Evolutionary conservation across 2,888 invertebrate species (phyloP).

Genomic region (Euplexia lucipara): DNA sequence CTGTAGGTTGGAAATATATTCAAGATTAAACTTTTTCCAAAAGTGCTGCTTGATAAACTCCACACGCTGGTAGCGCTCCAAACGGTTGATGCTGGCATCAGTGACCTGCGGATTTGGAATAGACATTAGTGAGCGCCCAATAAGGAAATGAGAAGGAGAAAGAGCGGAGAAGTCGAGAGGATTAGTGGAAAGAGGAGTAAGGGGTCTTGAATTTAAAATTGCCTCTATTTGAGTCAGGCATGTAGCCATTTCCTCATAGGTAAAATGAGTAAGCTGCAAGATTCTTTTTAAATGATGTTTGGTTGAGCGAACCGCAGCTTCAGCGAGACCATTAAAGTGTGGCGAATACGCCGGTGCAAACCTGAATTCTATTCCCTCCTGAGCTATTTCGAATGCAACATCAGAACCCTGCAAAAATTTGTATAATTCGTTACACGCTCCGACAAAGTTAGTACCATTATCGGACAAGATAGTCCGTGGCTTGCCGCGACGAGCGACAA

Average conservation of each 20-base stretch:
- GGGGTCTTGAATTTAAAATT: slow-evolving; percentile 19
- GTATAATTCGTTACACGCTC: slow-evolving; percentile 6
- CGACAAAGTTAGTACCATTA: slow-evolving; percentile 23
- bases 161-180: slow-evolving; percentile 17
- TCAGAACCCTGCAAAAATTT: slow-evolving; percentile 3
- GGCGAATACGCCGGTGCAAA: slow-evolving; percentile 21
- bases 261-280: slow-evolving; percentile 1
- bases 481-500: slow-evolving; percentile 32
- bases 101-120: slow-evolving; percentile 14
- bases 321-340: slow-evolving; percentile 13
- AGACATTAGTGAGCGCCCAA: slow-evolving; percentile 25
- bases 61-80: slow-evolving; percentile 19
- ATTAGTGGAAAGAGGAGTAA: slow-evolving; percentile 21
- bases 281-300: too few species aligned
- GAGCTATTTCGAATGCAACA: slow-evolving; percentile 1
- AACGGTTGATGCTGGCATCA: slow-evolving; percentile 12
- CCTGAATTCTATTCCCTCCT: slow-evolving; percentile 16
- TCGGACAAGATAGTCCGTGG: slow-evolving; percentile 28
- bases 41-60: slow-evolving; percentile 23
- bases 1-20: slow-evolving; percentile 16
- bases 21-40: slow-evolving; percentile 19
- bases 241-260: too few species aligned
- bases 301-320: too few species aligned
- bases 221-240: slow-evolving; percentile 32
- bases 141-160: slow-evolving; percentile 20